Evolutionary conservation across 2,797 vertebrate genomes (phyloP), one percentile per base, ranked within the genome.

Genomic region (Syngnathus rostellatus): DNA sequence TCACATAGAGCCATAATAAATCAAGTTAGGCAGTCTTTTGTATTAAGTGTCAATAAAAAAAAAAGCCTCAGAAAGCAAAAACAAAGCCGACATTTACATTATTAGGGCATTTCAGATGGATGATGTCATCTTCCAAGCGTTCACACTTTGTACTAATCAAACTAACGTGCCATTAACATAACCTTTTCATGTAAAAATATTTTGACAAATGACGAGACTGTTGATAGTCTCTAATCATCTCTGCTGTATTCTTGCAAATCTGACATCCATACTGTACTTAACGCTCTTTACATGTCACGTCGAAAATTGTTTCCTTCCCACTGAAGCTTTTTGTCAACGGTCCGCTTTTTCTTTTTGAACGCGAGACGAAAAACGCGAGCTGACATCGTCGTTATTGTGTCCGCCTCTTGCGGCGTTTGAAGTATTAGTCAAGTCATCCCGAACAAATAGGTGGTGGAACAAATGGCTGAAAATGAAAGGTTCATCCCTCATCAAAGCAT

Each of bases 381-480:
- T 16, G 60, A 62, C 41, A 37, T 57, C 31, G 21, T 45, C 60
- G 60, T 62, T 45, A 62, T 66, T 50, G 55, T 46, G 61, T 74
- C 74, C 64, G 65, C 76, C 73, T 76, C 68, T 74, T 72, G 68
- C 31, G 57, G 46, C 71, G 64, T 75, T 73, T 83, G 64, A 70
- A 74, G 62, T 70, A 69, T 78, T 72, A 75, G 72, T 75, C 55
- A 80, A 81, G 68, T 70, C 73, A 70, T 72, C 65, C 67, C 51
- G 53, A 65, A 67, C 73, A 75, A 82, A 77, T 64, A 68, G 65
- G 69, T 58, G 21, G 68, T 75, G 77, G 74, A 82, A 84, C 69
- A 82, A 82, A 82, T 69, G 61, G 67, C 62, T 65, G 16, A 72
- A 82, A 82, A 79, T 72, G 68, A 85, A 82, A 79, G 68, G 75